Evolutionary conservation across 2,888 invertebrate genomes (phyloP), one percentile per base, ranked within the genome.

Genomic region (Cylloceria caligata): DNA sequence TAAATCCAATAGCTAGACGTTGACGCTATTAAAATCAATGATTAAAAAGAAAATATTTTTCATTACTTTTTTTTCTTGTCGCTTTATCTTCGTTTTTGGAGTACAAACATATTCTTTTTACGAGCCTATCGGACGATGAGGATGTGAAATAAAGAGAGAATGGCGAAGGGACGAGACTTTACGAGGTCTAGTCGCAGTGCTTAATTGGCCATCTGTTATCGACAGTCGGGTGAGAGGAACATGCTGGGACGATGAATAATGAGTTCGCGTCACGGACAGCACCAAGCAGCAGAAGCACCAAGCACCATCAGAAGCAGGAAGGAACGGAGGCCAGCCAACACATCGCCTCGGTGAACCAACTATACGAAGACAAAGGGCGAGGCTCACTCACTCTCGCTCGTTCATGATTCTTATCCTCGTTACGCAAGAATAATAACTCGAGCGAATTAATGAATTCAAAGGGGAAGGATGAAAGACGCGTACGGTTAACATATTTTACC

Each of bases 171-270:
- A 34, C 1, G 75, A 64, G 62, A 80, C 55, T 74, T 79, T 79
- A 60, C 52, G 79, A 75, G 75, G 67, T 72, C 82, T 62, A 78
- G 67, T 71, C 55, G 55, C 52, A 72, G 49, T 75, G 75, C 65
- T 79, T 79, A 82, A 82, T 82, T 82, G 79, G 82, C 82, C 82
- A 72, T 82, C 79, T 82, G 79, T 82, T 82, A 82, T 82, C 82
- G 82, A 82, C 79, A 82, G 82, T 45, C 71, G 39, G 62, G 57
- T 30, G 75, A 71, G 82, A 82, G 57, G 34, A 76, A 24, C 52
- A 57, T 21, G 55, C 62, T 30, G 39, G 60, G 82, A 79, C 71
- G 74, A 82, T 82, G 82, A 82, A 82, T 82, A 82, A 82, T 82
- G 82, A 82, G 79, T 75, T 67, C 60, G 75, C 75, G 82, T 82